phyloP scores from a whole-genome alignment of 2,888 invertebrate species.

The Mesorhabditis sp. region DNA sequence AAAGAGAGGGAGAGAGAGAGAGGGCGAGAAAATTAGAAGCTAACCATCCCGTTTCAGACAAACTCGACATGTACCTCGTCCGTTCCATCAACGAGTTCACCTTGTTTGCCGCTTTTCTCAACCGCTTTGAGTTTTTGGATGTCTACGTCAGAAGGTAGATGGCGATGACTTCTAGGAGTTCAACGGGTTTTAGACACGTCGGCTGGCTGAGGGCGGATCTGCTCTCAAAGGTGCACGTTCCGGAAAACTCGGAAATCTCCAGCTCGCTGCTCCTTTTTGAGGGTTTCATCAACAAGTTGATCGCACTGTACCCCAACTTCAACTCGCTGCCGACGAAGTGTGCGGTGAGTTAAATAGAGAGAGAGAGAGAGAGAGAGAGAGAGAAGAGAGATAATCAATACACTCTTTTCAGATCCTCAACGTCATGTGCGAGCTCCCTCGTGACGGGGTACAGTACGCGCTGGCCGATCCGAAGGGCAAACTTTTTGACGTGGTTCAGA shows the following conservation, averaged over 20 bases:
- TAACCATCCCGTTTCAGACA: slow-evolving; percentile 14
- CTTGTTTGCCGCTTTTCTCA: slow-evolving; percentile 25
- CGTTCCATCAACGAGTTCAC: slow-evolving; percentile 30
- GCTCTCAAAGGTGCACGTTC: slow-evolving; percentile 13
- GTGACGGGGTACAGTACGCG: slow-evolving; percentile 33
- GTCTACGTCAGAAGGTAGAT: slow-evolving; percentile 12
- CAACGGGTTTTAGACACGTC: slow-evolving; percentile 12
- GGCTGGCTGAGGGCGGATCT: slow-evolving; percentile 15
- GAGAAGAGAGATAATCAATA: not conserved
- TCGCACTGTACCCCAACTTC: slow-evolving; percentile 28
- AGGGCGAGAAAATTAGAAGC: no score
- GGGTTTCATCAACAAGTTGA: slow-evolving; percentile 28
- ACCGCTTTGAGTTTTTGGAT: slow-evolving; percentile 22
- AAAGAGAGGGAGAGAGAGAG: no score
- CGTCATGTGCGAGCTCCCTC: slow-evolving; percentile 28
- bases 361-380: not conserved
- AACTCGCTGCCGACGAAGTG: slow-evolving; percentile 16
- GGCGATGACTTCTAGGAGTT: no score
- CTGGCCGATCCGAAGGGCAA: slow-evolving; percentile 24
- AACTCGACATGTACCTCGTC: slow-evolving; percentile 26
- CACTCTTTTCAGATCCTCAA: not conserved
- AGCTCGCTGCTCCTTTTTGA: slow-evolving; percentile 28
- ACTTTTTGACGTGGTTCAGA: slow-evolving; percentile 20
- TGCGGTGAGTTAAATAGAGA: slow-evolving; percentile 16
- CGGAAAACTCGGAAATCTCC: slow-evolving; percentile 15